These are phyloP conservation scores for Sus cebifrons DNA, from an alignment of 2,797 vertebrate species.

Conservation along the genomic window DNA sequence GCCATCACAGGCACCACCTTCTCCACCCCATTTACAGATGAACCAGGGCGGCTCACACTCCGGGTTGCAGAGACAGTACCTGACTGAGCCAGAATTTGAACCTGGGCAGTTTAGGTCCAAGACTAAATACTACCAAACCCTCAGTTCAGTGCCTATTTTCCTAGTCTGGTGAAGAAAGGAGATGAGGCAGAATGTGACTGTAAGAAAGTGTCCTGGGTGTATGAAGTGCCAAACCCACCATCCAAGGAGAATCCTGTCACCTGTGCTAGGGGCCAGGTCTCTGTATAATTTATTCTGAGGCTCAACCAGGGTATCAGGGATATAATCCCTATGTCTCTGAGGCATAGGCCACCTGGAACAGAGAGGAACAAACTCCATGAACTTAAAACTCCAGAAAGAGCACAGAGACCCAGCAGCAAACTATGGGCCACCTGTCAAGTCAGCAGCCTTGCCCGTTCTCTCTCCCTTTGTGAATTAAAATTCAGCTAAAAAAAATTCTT, in stretches of 20 bases:
- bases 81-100: conserved; percentile 20
- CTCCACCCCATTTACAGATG: neutral
- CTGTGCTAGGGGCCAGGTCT: neutral
- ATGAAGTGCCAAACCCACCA: no score
- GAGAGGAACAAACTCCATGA: neutral
- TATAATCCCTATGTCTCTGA: conserved; percentile 61
- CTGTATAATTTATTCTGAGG: neutral
- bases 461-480: neutral
- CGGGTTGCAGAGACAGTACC: neutral
- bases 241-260: no score
- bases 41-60: neutral
- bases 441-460: neutral
- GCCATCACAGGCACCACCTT: neutral
- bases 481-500: neutral
- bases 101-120: neutral
- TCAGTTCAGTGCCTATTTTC: neutral
- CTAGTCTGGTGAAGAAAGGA: neutral
- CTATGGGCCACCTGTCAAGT: neutral
- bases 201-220: neutral
- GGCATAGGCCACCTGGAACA: neutral
- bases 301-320: neutral
- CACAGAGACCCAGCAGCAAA: neutral
- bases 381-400: neutral
- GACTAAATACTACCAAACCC: neutral
- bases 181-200: neutral